Evolutionary conservation across 2,113 vertebrate species (phyloP).

Genomic region (Marmota monax): DNA sequence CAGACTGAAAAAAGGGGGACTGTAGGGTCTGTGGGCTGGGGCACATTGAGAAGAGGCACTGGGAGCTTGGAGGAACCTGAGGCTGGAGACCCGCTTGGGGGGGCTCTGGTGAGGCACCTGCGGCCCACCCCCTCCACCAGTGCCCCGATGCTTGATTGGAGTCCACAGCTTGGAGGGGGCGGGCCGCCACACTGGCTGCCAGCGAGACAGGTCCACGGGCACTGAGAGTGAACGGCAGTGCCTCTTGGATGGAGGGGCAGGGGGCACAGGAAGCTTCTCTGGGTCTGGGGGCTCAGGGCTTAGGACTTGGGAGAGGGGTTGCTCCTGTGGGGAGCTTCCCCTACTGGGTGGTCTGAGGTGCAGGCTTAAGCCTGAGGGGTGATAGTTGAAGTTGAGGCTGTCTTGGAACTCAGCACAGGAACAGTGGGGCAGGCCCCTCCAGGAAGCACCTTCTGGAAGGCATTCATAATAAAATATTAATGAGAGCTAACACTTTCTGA

Average conservation of each 20-base stretch:
- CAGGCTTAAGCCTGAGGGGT: constrained; percentile 81
- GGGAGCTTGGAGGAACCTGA: constrained; percentile 88
- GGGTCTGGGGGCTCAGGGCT: constrained; percentile 77
- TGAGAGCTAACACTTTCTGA: constrained; percentile 1
- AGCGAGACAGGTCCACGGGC: constrained; percentile 93
- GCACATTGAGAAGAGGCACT: constrained; percentile 90
- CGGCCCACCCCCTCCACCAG: constrained; percentile 88
- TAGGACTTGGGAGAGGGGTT: constrained; percentile 79
- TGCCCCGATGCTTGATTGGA: constrained; percentile 91
- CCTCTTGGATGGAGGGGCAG: constrained; percentile 92
- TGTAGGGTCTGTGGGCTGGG: constrained; percentile 85
- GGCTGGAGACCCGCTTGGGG: constrained; percentile 87
- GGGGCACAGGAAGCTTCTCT: constrained; percentile 86
- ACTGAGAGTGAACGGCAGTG: constrained; percentile 94
- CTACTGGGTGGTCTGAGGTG: constrained; percentile 82
- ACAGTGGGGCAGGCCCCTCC: constrained; percentile 79
- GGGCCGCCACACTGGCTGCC: constrained; percentile 92
- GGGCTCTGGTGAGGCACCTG: constrained; percentile 85
- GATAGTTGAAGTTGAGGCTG: constrained; percentile 78
- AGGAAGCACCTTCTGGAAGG: constrained; percentile 82
- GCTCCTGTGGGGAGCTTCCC: constrained; percentile 76
- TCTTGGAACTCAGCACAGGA: constrained; percentile 83
- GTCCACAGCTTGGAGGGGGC: constrained; percentile 93
- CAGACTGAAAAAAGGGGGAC: constrained; percentile 92
- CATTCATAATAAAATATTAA: constrained; percentile 73